A percentile compares a stretch with the other conserved stretches of the same genome.
These are phyloP conservation scores for Tetranychus urticae DNA, from an alignment of 1,140 invertebrate species.

Conservation along the genomic window DNA sequence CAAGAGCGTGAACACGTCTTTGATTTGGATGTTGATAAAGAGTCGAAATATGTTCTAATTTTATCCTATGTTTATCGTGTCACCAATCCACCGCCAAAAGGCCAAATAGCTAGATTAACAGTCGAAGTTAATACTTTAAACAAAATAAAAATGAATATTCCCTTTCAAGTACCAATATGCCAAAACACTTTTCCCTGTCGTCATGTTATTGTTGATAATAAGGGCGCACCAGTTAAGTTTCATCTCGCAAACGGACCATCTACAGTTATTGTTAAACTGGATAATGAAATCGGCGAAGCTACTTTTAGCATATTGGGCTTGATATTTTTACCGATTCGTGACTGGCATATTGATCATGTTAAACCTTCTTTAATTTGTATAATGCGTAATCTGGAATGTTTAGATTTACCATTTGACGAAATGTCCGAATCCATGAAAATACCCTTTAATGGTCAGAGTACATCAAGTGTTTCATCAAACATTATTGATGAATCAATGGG, in stretches of 20 bases:
- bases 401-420: conserved; percentile 39
- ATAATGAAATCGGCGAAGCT: background rate
- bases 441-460: conserved; percentile 9
- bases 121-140: conserved; percentile 19
- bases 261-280: background rate
- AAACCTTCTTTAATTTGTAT: conserved; percentile 60
- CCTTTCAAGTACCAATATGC: conserved; percentile 42
- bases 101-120: conserved; percentile 14
- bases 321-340: conserved; percentile 16
- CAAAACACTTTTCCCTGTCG: conserved; percentile 57
- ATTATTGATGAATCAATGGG: background rate
- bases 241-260: conserved; percentile 25
- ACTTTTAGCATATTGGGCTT: background rate
- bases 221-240: conserved; percentile 46
- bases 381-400: conserved; percentile 43
- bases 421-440: conserved; percentile 59
- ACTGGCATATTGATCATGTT: conserved; percentile 66
- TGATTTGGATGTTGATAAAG: background rate
- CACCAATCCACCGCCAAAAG: background rate
- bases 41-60: background rate
- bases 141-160: conserved; percentile 22
- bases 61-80: background rate
- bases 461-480: background rate
- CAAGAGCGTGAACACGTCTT: background rate
- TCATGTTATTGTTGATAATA: conserved; percentile 50